These are phyloP conservation scores for Saccostrea cuccullata DNA, from an alignment of 1,140 invertebrate species.

Conservation along the genomic window DNA sequence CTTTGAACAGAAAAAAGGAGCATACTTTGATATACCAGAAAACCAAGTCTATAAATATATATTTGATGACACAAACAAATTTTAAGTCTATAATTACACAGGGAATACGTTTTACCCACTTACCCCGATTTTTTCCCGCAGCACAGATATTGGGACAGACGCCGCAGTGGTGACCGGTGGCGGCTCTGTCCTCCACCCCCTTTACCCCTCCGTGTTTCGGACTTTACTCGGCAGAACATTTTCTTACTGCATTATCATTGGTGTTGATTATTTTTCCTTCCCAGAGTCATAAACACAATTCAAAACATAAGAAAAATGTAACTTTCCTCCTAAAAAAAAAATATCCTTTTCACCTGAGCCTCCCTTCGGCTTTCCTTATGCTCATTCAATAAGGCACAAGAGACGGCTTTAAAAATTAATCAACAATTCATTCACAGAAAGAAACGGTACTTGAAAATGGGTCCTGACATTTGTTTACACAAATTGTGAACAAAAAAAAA, in stretches of 20 bases:
- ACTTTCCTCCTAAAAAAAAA: neutral
- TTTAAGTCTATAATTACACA: too few species aligned
- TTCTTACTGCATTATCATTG: neutral
- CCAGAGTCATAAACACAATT: slow-evolving; percentile 23
- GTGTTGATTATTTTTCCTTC: slow-evolving; percentile 23
- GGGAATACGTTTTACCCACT: neutral
- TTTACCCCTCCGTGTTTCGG: neutral
- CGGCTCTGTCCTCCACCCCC: neutral
- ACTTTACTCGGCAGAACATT: neutral
- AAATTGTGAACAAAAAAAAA: neutral
- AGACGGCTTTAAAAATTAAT: neutral
- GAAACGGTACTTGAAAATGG: neutral
- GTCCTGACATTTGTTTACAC: slow-evolving; percentile 2
- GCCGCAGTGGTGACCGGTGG: neutral
- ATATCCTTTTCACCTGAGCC: neutral
- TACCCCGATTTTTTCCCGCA: neutral
- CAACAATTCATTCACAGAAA: slow-evolving; percentile 5
- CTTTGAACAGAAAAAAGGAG: too few species aligned
- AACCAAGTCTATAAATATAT: too few species aligned
- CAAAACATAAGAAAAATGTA: neutral
- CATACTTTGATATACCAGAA: too few species aligned
- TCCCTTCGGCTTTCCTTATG: neutral
- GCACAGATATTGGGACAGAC: neutral
- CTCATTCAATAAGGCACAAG: neutral
- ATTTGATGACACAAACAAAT: too few species aligned